phyloP scores from a whole-genome alignment of 1,140 invertebrate species.

The Gonioctena quinquepunctata region DNA sequence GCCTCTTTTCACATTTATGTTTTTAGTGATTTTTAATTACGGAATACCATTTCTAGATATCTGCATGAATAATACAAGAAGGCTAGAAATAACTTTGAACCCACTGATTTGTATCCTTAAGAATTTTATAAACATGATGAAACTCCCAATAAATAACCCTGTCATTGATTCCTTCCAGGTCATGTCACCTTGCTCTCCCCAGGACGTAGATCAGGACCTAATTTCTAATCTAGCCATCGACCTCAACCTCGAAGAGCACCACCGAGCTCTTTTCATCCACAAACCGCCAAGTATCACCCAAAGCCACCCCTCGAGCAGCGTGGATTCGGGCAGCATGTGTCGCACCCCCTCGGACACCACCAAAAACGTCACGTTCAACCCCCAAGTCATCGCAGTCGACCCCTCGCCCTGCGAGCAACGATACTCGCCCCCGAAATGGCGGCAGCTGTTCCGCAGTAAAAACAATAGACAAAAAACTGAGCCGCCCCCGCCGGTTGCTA shows the following conservation, averaged over 20 bases:
- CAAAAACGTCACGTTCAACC: constrained; percentile 55
- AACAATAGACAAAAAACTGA: constrained; percentile 35
- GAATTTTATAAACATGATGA: too few relatives aligned
- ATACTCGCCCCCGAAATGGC: constrained; percentile 36
- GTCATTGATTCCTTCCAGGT: constrained; percentile 19
- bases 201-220: constrained; percentile 49
- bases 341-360: constrained; percentile 47
- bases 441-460: constrained; percentile 33
- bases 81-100: too few relatives aligned
- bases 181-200: constrained; percentile 32
- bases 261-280: constrained; percentile 43
- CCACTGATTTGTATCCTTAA: too few relatives aligned
- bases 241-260: constrained; percentile 48
- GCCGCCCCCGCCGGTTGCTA: constrained; percentile 19
- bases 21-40: too few relatives aligned
- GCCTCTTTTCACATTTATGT: too few relatives aligned
- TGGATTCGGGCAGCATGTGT: constrained; percentile 48
- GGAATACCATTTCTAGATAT: too few relatives aligned
- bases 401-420: constrained; percentile 15
- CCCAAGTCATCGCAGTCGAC: constrained; percentile 44
- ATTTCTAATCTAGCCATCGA: constrained; percentile 54
- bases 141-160: too few relatives aligned
- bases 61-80: too few relatives aligned
- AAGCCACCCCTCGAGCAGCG: constrained; percentile 33
- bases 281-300: constrained; percentile 5